phyloP scores from a whole-genome alignment of 2,888 invertebrate genomes.

The Apotomis betuletana region DNA sequence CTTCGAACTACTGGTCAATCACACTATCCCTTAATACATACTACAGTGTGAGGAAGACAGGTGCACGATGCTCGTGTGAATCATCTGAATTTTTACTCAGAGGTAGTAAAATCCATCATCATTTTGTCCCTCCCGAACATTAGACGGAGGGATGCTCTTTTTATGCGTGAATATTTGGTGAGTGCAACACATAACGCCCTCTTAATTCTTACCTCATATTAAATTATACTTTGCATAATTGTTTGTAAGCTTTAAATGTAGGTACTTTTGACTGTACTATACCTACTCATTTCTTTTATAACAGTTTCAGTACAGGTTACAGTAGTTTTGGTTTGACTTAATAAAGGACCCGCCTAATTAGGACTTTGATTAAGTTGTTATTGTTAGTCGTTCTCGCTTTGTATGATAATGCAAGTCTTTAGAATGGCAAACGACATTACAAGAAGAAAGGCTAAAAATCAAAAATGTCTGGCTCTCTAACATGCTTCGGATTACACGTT shows the following conservation, averaged over 20 bases:
- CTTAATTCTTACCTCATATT: background rate
- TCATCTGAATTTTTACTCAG: background rate
- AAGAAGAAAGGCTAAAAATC: conserved; percentile 43
- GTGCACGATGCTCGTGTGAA: background rate
- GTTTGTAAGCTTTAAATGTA: no score
- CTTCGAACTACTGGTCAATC: conserved; percentile 23
- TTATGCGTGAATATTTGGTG: conserved; percentile 44
- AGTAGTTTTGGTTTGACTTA: conserved; percentile 1
- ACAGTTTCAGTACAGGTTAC: no score
- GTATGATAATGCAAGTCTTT: conserved; percentile 49
- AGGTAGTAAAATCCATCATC: conserved; percentile 16
- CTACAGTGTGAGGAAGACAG: conserved; percentile 11
- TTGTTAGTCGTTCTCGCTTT: conserved; percentile 38
- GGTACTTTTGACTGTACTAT: no score
- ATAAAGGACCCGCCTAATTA: conserved; percentile 7
- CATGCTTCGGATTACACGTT: conserved; percentile 58
- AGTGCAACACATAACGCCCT: background rate
- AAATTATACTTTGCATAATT: no score
- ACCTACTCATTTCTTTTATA: no score
- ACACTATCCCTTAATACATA: conserved; percentile 6
- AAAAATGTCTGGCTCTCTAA: conserved; percentile 47
- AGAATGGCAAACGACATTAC: conserved; percentile 44
- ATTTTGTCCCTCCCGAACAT: conserved; percentile 11
- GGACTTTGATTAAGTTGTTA: conserved; percentile 25
- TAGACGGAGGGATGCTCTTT: conserved; percentile 55